These are phyloP conservation scores for Drosophila burlai DNA, from an alignment of 1,140 invertebrate genomes.

Conservation along the genomic window DNA sequence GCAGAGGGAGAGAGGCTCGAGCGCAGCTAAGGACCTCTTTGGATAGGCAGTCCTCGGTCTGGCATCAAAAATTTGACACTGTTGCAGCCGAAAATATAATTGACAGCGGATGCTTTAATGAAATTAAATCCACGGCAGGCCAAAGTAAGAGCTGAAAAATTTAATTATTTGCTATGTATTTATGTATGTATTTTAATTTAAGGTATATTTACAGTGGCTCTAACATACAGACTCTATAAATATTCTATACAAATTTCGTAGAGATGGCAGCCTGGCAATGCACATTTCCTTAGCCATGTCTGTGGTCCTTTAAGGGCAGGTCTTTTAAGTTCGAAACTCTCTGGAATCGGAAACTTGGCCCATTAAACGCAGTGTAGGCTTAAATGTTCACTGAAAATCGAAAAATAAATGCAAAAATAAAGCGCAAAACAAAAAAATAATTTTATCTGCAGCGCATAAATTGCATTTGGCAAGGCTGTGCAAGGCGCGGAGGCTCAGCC, in stretches of 20 bases:
- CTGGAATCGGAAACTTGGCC: slow-evolving; percentile 55
- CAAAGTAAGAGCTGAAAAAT: not conserved
- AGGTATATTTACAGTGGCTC: not conserved
- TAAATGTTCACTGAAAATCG: slow-evolving; percentile 31
- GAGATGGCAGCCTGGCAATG: not conserved
- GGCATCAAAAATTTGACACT: slow-evolving; percentile 21
- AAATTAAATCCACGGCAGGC: slow-evolving; percentile 8
- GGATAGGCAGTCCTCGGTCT: slow-evolving; percentile 42
- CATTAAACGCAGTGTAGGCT: slow-evolving; percentile 70
- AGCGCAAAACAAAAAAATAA: slow-evolving; percentile 47
- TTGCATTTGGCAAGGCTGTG: slow-evolving; percentile 65
- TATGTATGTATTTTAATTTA: not conserved
- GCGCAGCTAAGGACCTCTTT: slow-evolving; percentile 33
- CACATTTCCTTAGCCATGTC: not conserved
- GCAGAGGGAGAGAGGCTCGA: slow-evolving; percentile 4
- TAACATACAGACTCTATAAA: not conserved
- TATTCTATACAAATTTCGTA: not conserved
- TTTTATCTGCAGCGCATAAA: slow-evolving; percentile 74
- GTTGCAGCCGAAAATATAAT: slow-evolving; percentile 17
- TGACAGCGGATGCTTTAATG: slow-evolving; percentile 21
- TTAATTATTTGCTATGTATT: not conserved
- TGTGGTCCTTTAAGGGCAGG: slow-evolving; percentile 8
- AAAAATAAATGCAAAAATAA: slow-evolving; percentile 8
- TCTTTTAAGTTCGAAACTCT: slow-evolving; percentile 36
- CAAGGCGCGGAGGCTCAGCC: slow-evolving; percentile 1